Evolutionary conservation across 2,113 vertebrate species (phyloP).

Genomic region (Shinisaurus crocodilurus): DNA sequence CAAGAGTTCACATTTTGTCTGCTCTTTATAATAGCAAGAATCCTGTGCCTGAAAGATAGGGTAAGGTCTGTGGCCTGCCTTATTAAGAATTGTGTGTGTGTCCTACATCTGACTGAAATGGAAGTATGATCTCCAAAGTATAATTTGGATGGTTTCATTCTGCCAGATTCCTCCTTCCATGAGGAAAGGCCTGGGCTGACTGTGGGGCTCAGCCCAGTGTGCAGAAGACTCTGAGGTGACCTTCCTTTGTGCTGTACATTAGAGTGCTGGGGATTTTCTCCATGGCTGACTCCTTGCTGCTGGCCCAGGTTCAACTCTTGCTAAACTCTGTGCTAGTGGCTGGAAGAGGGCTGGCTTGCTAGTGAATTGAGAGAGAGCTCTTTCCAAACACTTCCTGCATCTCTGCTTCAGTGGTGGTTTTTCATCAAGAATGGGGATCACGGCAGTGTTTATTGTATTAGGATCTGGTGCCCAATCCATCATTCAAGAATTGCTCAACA

Average conservation of each 20-base stretch:
- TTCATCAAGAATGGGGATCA: background rate
- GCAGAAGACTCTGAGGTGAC: background rate
- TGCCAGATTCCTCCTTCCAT: slow-evolving; percentile 1
- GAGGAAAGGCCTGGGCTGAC: background rate
- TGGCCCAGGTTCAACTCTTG: background rate
- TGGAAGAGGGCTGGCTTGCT: background rate
- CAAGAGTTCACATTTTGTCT: background rate
- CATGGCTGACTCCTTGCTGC: background rate
- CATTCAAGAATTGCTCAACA: background rate
- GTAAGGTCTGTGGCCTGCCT: background rate
- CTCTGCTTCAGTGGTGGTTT: background rate
- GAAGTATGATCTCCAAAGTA: background rate
- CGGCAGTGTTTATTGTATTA: background rate
- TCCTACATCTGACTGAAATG: background rate
- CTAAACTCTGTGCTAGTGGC: background rate
- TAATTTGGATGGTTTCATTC: background rate
- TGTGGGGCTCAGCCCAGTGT: background rate
- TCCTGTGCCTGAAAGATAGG: background rate
- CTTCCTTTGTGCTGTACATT: background rate
- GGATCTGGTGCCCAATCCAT: background rate
- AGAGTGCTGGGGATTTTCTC: background rate
- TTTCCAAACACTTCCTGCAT: background rate
- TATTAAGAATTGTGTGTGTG: background rate
- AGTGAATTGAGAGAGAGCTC: background rate
- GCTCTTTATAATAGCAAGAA: background rate